Evolutionary conservation across 30 jellyfish, hydroid and myxozoan species (phyloP).

Genomic region (Phacellophora camtschatica): DNA sequence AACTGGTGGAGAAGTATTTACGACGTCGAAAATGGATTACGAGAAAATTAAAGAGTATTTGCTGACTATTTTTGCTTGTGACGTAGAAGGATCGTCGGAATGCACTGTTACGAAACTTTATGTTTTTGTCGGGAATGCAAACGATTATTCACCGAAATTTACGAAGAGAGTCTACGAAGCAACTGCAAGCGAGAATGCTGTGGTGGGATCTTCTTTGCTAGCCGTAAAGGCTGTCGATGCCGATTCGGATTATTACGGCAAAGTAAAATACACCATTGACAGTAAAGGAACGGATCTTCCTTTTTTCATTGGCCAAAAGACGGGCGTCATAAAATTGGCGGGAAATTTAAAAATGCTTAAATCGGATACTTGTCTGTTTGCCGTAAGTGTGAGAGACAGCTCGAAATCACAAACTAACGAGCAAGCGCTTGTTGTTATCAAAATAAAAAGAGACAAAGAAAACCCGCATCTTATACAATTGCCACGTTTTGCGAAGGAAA

Average conservation of each 20-base stretch:
- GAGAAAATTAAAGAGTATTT: constrained; percentile 35
- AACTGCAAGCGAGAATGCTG: constrained; percentile 10
- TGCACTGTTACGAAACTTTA: constrained; percentile 63
- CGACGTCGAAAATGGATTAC: constrained; percentile 58
- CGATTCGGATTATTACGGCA: constrained; percentile 52
- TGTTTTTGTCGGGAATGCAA: constrained; percentile 52
- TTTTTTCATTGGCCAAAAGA: constrained; percentile 13
- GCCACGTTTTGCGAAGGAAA: constrained; percentile 40
- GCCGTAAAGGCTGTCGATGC: constrained; percentile 57
- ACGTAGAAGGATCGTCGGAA: constrained; percentile 51
- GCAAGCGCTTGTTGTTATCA: constrained; percentile 2
- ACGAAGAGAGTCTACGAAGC: constrained; percentile 2
- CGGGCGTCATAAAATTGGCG: constrained; percentile 16
- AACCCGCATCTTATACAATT: not conserved
- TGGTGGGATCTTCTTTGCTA: constrained; percentile 7
- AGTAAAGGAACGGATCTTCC: not conserved
- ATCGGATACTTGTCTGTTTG: not conserved
- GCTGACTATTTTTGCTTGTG: constrained; percentile 77
- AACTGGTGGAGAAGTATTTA: constrained; percentile 49
- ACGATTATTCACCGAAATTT: constrained; percentile 78
- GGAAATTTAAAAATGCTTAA: not conserved
- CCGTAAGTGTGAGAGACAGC: constrained; percentile 8
- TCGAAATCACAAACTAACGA: not conserved
- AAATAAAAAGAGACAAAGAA: not conserved
- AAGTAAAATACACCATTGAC: constrained; percentile 16